A percentile compares a stretch with the other conserved stretches of the same genome.
Evolutionary conservation across 2,797 vertebrate species (phyloP).

Genomic region (Sciurus carolinensis): DNA sequence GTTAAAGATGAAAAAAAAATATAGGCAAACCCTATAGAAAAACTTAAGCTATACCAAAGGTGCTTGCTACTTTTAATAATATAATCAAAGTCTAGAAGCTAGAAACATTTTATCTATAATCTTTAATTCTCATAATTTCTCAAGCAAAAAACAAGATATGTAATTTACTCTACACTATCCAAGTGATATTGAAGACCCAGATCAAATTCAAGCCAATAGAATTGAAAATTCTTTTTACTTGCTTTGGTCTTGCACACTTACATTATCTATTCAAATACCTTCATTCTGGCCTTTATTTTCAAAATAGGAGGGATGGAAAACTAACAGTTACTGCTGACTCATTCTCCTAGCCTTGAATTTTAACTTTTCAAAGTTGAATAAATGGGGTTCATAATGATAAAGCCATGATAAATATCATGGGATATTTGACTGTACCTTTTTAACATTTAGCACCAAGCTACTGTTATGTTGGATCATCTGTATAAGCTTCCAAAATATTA

Average conservation of each 20-base stretch:
- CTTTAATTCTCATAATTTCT: slow-evolving; percentile 1
- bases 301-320: not conserved
- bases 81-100: not conserved
- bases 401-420: not conserved
- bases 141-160: not conserved
- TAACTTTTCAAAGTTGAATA: not conserved
- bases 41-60: not conserved
- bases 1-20: not conserved
- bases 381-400: not conserved
- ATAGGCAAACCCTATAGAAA: not conserved
- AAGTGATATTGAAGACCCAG: not conserved
- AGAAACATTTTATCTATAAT: not conserved
- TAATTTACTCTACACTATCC: not conserved
- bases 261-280: not conserved
- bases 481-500: not conserved
- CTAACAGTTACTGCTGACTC: not conserved
- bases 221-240: not conserved
- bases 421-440: not conserved
- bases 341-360: not conserved
- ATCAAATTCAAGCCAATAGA: not conserved
- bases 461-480: not conserved
- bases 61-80: not conserved
- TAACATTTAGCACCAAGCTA: not conserved
- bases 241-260: not conserved
- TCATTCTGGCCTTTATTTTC: not conserved